Evolutionary conservation across 2,113 vertebrate genomes (phyloP).

Genomic region (Brienomyrus brachyistius): DNA sequence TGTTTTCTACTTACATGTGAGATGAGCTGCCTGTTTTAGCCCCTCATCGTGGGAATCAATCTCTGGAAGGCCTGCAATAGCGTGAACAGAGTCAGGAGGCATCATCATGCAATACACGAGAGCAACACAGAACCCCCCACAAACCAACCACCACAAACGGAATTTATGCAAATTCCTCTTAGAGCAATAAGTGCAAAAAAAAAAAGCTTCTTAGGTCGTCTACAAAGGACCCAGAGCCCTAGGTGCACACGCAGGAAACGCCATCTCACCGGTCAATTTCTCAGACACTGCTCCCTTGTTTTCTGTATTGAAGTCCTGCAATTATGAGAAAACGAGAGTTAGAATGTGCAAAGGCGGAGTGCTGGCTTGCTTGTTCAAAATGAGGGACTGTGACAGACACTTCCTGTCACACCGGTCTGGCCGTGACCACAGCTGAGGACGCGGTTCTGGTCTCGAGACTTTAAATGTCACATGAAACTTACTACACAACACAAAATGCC

Average conservation of each 20-base stretch:
- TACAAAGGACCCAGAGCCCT: background rate
- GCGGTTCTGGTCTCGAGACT: background rate
- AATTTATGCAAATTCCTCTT: background rate
- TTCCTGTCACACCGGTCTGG: constrained; percentile 19
- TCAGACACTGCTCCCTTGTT: background rate
- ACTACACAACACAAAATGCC: background rate
- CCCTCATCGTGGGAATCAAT: background rate
- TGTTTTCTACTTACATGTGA: constrained; percentile 17
- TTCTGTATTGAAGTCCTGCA: background rate
- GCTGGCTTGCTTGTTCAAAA: background rate
- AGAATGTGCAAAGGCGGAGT: background rate
- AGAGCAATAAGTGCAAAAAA: background rate
- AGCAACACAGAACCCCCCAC: background rate
- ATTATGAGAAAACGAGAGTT: background rate
- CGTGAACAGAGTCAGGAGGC: background rate
- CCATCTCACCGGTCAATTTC: constrained; percentile 13
- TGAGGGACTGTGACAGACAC: background rate
- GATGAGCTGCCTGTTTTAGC: constrained; percentile 17
- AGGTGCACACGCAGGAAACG: background rate
- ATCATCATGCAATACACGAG: background rate
- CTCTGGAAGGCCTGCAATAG: background rate
- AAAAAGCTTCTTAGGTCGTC: background rate
- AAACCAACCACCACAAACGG: background rate
- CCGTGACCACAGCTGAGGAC: constrained; percentile 23
- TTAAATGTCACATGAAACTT: constrained; percentile 21